These are phyloP conservation scores for Lasiommata megera DNA, from an alignment of 2,888 invertebrate genomes.

Conservation along the genomic window DNA sequence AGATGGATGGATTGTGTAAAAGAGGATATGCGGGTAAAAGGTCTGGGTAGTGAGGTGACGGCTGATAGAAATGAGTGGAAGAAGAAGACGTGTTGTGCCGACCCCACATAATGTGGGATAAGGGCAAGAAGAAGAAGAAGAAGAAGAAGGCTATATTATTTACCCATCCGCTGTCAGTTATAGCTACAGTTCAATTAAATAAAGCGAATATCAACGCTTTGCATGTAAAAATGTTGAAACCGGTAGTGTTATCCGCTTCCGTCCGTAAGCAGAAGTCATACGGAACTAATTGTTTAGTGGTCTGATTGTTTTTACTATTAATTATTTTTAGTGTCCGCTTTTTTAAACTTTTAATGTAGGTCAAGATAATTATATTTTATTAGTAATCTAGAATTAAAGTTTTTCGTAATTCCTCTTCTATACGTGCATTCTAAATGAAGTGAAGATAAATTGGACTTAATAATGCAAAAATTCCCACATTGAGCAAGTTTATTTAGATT, in stretches of 20 bases:
- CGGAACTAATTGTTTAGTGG: slow-evolving; percentile 22
- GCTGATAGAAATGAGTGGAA: too few relatives aligned
- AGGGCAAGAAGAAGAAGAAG: too few relatives aligned
- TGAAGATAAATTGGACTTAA: too few relatives aligned
- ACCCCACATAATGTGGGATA: too few relatives aligned
- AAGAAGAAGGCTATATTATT: background rate
- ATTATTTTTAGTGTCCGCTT: background rate
- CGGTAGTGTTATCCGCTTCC: slow-evolving; percentile 19
- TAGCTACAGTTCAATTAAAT: slow-evolving; percentile 17
- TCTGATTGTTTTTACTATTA: background rate
- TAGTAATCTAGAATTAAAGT: background rate
- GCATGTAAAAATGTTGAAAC: slow-evolving; percentile 19
- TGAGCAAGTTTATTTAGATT: too few relatives aligned
- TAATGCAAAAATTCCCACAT: too few relatives aligned
- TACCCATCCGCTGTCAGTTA: background rate
- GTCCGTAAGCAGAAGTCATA: slow-evolving; percentile 15
- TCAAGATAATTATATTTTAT: background rate
- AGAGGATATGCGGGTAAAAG: too few relatives aligned
- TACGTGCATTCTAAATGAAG: too few relatives aligned
- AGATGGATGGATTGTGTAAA: too few relatives aligned
- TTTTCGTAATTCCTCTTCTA: background rate
- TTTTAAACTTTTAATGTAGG: background rate
- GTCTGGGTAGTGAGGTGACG: too few relatives aligned
- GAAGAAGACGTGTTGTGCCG: too few relatives aligned
- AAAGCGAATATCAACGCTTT: slow-evolving; percentile 8